A percentile compares a stretch with the other conserved stretches of the same genome.
Conservation (phyloP, 2,888 invertebrate species). For the Tenodera sinensis region DNA sequence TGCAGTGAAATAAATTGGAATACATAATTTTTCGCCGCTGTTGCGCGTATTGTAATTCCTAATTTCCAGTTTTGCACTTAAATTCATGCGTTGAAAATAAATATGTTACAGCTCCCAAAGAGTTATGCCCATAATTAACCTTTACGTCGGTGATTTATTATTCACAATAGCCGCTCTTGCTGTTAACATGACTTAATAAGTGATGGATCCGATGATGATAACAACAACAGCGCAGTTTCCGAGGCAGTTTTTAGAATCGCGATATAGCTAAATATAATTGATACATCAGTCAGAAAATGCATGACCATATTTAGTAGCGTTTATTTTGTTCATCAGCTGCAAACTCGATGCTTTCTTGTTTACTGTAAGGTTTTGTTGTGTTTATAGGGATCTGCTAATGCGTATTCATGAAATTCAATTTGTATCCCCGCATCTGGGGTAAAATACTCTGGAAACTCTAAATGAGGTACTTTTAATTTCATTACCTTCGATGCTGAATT, state of each 20-base stretch:
- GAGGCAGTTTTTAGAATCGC: not conserved
- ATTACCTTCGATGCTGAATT: no score
- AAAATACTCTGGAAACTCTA: no score
- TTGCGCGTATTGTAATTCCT: not conserved
- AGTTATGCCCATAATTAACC: not conserved
- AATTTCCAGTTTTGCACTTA: not conserved
- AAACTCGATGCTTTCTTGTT: no score
- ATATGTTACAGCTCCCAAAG: not conserved
- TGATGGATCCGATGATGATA: not conserved
- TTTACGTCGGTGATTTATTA: not conserved
- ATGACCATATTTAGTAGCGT: no score
- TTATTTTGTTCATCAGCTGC: no score
- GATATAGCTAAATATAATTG: not conserved
- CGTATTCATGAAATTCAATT: no score
- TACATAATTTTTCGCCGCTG: not conserved
- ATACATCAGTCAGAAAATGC: not conserved
- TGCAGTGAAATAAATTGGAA: not conserved
- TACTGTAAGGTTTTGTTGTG: no score
- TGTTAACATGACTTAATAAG: not conserved
- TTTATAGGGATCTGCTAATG: no score
- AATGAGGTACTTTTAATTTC: no score
- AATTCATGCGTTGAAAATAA: not conserved
- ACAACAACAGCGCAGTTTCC: not conserved
- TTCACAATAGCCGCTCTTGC: not conserved
- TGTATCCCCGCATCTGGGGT: no score